Evolutionary conservation across 1,140 invertebrate species (phyloP).

Genomic region (Heliconius nattereri): DNA sequence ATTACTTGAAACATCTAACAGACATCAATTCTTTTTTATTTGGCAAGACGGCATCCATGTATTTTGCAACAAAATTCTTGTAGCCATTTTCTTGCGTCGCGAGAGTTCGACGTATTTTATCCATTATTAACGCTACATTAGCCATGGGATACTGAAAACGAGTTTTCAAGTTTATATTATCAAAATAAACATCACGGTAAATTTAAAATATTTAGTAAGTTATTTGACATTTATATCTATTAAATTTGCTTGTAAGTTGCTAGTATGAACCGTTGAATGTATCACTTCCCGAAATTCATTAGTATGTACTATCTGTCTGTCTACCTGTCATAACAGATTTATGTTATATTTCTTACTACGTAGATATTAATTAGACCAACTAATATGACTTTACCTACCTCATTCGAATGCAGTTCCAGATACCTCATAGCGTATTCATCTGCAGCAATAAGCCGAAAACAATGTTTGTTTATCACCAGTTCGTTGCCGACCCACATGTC

Average conservation of each 20-base stretch:
- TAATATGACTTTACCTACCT: conserved; percentile 79
- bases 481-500: conserved; percentile 92
- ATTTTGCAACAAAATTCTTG: conserved; percentile 87
- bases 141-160: conserved; percentile 86
- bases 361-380: too few species aligned
- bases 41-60: conserved; percentile 80
- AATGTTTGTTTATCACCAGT: conserved; percentile 88
- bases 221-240: background rate
- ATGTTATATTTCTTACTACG: too few species aligned
- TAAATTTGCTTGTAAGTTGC: background rate
- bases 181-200: too few species aligned
- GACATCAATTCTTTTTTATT: conserved; percentile 74
- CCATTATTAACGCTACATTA: conserved; percentile 85
- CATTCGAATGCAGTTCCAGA: conserved; percentile 90
- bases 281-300: background rate
- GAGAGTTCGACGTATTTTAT: conserved; percentile 84
- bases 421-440: conserved; percentile 93
- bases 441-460: conserved; percentile 89
- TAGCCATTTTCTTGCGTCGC: conserved; percentile 83
- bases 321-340: too few species aligned
- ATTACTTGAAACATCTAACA: conserved; percentile 82
- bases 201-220: too few species aligned
- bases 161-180: background rate
- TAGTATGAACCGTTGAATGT: background rate
- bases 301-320: too few species aligned